These are phyloP conservation scores for Pangasius mekongensis DNA, from an alignment of 2,797 vertebrate genomes.

Conservation along the genomic window DNA sequence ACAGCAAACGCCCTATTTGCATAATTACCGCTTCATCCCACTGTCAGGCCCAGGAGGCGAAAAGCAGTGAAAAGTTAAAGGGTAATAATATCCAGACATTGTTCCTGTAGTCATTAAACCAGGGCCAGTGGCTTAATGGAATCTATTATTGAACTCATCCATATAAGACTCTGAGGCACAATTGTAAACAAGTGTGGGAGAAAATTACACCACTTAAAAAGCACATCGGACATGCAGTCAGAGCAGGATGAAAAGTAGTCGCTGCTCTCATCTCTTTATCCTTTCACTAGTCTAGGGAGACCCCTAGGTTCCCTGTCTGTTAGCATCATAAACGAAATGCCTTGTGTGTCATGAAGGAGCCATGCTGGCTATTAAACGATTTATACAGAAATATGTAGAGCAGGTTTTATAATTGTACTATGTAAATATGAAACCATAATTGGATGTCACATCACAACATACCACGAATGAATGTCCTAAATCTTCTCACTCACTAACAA, in stretches of 20 bases:
- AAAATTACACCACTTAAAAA: slow-evolving; percentile 39
- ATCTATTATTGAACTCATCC: slow-evolving; percentile 45
- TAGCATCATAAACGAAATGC: neutral
- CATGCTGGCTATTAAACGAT: neutral
- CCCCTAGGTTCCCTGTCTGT: too few relatives aligned
- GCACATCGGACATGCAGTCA: slow-evolving; percentile 1
- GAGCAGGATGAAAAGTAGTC: slow-evolving; percentile 10
- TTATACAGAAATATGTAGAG: neutral
- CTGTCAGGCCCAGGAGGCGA: slow-evolving; percentile 21
- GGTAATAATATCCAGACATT: slow-evolving; percentile 40
- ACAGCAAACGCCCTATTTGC: slow-evolving; percentile 34
- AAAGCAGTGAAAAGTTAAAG: slow-evolving; percentile 43
- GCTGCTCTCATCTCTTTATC: neutral
- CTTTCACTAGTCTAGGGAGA: neutral
- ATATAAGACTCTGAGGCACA: slow-evolving; percentile 36
- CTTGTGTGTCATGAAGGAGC: neutral
- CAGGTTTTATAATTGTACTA: neutral
- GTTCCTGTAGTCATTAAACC: slow-evolving; percentile 45
- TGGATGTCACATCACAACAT: neutral
- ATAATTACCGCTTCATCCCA: slow-evolving; percentile 34
- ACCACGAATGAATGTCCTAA: neutral
- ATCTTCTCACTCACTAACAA: neutral
- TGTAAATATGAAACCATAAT: neutral
- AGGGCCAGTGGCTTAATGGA: slow-evolving; percentile 41
- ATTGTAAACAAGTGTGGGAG: slow-evolving; percentile 39